Evolutionary conservation across 64 coral and sea anemone species (phyloP).

Genomic region (Porites lutea): DNA sequence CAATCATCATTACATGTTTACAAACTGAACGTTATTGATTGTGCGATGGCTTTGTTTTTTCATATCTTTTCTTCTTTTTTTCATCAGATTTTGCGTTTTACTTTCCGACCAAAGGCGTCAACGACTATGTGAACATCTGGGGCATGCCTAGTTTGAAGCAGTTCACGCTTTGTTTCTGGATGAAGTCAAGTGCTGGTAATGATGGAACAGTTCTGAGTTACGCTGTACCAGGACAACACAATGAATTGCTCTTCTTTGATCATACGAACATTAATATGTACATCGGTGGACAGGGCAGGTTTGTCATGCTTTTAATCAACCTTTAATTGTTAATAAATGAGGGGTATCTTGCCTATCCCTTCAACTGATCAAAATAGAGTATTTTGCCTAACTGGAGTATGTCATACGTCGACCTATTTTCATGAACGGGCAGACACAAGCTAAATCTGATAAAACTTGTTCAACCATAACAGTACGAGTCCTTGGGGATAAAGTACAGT

Average conservation of each 20-base stretch:
- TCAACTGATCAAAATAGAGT: no score
- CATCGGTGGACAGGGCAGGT: neutral
- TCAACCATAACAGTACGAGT: no score
- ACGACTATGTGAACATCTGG: neutral
- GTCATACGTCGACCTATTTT: no score
- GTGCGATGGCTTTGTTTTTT: neutral
- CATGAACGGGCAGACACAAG: no score
- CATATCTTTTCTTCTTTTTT: neutral
- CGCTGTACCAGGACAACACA: neutral
- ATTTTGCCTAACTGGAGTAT: no score
- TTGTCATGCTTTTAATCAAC: no score
- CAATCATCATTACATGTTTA: no score
- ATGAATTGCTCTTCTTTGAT: neutral
- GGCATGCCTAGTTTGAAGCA: neutral
- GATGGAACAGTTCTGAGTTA: neutral
- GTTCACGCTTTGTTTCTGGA: constrained; percentile 3
- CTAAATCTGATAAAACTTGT: no score
- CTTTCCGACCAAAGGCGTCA: neutral
- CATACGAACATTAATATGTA: neutral
- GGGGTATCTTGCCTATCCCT: no score
- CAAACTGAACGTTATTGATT: no score
- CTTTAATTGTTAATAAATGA: no score
- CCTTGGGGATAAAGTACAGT: no score
- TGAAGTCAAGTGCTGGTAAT: neutral
- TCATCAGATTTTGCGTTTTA: neutral